These are phyloP conservation scores for Oegoconia quadripuncta DNA, from an alignment of 2,888 invertebrate species.

Conservation along the genomic window DNA sequence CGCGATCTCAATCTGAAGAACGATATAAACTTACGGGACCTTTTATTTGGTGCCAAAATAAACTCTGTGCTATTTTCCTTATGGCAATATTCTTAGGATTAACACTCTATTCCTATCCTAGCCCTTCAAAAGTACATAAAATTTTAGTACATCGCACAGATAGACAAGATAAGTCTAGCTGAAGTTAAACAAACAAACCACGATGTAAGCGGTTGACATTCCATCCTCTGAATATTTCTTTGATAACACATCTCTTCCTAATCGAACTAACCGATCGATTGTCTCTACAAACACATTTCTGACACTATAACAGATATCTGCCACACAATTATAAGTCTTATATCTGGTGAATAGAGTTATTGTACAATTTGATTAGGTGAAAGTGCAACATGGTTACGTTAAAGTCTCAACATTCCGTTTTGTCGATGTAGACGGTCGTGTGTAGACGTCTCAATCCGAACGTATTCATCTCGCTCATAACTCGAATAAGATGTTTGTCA, in stretches of 20 bases:
- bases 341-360: slow-evolving; percentile 1
- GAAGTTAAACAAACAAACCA: slow-evolving; percentile 33
- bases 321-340: slow-evolving; percentile 19
- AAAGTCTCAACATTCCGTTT: slow-evolving; percentile 47
- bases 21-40: too few species aligned
- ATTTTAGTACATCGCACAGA: too few species aligned
- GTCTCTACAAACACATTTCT: slow-evolving; percentile 20
- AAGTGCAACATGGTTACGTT: slow-evolving; percentile 5
- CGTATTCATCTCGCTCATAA: slow-evolving; percentile 55
- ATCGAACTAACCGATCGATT: slow-evolving; percentile 56
- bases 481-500: slow-evolving; percentile 27
- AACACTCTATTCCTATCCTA: too few species aligned
- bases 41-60: too few species aligned
- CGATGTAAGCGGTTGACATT: slow-evolving; percentile 37
- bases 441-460: slow-evolving; percentile 69
- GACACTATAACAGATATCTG: slow-evolving; percentile 20
- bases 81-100: too few species aligned
- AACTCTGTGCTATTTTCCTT: too few species aligned
- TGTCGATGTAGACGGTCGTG: slow-evolving; percentile 53
- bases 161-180: too few species aligned
- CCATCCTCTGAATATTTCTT: slow-evolving; percentile 56
- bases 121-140: too few species aligned
- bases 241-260: slow-evolving; percentile 63
- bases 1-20: too few species aligned
- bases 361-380: not conserved